Base-by-base conservation (phyloP, 2,888 invertebrate genomes). In the Pristionchus japonicus region DNA sequence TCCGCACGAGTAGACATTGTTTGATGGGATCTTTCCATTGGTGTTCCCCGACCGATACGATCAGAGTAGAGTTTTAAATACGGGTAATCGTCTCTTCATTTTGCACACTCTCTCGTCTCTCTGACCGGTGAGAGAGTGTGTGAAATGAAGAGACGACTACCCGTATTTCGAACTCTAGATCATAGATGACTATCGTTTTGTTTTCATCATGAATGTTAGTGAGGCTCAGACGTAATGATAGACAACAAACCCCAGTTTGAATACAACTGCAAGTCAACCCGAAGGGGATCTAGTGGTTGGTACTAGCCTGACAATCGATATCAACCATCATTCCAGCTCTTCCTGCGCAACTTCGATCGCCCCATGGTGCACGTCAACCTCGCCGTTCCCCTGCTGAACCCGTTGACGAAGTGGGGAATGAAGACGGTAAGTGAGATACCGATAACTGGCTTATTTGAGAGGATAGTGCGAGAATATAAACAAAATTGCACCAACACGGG, bases 341-440 rank as follows among this genome's bases (percentile, higher is more conserved):
- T 86, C n/a, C 64, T 86, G n/a, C 85, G 47, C 20, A 43, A 86
- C 85, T 67, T 86, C 43, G 85, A 86, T 67, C 40, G 17, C 3
- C 85, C 85, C 3, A 43, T 86, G 13, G 67, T 86, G 15, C 85
- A 43, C 23, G 20, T 67, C 85, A 61, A 61, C 49, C 23, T 49
- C 70, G 86, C 70, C 31, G 34, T 86, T 23, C 85, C 85, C 6
- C 49, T n/a, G 17, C 86, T 86, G 34, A 37, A 31, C 31, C 70
- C 70, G 2, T 7, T 70, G 23, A 34, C 31, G 37, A 34, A 37
- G 37, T 70, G 70, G 70, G 34, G 37, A 17, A 37, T 37, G 70
- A 37, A 70, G 11, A 70, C 15, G 20, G 70, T 80, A 4, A 80
- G 31, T 2, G 47, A 3, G 1, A 43, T 4, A 0, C 15, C n/a